Evolutionary conservation across 2,888 invertebrate genomes (phyloP).

Genomic region (Seira sanloemensis): DNA sequence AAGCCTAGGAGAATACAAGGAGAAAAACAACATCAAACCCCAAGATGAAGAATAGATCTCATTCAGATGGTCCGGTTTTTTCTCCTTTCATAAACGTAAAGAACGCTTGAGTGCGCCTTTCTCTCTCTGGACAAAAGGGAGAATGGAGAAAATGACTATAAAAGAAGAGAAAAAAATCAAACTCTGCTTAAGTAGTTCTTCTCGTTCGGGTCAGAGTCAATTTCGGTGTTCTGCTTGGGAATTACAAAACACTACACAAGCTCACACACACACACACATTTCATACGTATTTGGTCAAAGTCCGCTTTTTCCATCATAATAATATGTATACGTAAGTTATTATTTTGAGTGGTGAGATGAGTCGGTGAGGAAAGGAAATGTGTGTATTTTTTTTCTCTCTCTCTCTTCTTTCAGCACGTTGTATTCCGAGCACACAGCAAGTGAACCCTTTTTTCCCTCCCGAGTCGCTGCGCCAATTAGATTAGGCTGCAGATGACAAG

Average conservation of each 20-base stretch:
- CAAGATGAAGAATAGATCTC: constrained; percentile 27
- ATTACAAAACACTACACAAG: background rate
- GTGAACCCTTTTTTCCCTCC: constrained; percentile 37
- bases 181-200: constrained; percentile 16
- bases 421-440: background rate
- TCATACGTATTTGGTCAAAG: background rate
- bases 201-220: constrained; percentile 29
- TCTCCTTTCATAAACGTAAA: background rate
- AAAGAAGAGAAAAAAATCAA: constrained; percentile 22
- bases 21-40: constrained; percentile 14
- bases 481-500: constrained; percentile 71
- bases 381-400: background rate
- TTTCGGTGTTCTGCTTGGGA: constrained; percentile 18
- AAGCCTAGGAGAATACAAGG: background rate
- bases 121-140: background rate
- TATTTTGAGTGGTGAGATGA: background rate
- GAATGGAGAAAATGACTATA: background rate
- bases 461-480: constrained; percentile 65
- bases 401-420: constrained; percentile 11
- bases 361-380: background rate
- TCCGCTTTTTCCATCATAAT: background rate
- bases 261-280: background rate
- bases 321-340: background rate
- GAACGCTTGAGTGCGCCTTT: constrained; percentile 24
- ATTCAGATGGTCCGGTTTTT: constrained; percentile 1